phyloP scores from a whole-genome alignment of 2,113 vertebrate species.

The Nyctereutes procyonoides region DNA sequence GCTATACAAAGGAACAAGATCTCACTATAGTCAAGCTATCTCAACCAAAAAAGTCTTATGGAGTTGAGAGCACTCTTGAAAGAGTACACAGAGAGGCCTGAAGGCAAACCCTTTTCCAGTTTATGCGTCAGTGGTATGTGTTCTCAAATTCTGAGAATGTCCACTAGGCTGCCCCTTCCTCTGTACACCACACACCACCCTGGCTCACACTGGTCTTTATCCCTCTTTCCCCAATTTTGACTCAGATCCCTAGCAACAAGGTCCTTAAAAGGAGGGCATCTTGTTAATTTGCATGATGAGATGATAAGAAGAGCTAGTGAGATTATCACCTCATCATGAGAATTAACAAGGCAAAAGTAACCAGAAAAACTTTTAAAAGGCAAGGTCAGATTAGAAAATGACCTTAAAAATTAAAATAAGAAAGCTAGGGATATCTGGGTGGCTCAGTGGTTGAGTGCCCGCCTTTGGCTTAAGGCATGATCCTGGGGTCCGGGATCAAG shows the following conservation, averaged over 20 bases:
- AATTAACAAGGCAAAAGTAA: constrained; percentile 9
- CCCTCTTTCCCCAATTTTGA: not conserved
- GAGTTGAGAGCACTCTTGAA: not conserved
- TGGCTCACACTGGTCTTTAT: not conserved
- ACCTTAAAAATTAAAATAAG: constrained; percentile 42
- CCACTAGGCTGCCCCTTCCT: not conserved
- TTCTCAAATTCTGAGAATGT: not conserved
- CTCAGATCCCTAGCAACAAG: not conserved
- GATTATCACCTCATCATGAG: not conserved
- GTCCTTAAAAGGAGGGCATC: not conserved
- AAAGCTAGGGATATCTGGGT: not conserved
- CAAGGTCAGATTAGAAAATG: not conserved
- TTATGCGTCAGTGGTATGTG: not conserved
- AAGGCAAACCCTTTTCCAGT: not conserved
- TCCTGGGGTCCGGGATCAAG: no score
- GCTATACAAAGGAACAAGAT: not conserved
- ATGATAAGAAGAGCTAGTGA: not conserved
- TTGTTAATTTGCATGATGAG: not conserved
- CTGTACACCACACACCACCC: rapidly evolving
- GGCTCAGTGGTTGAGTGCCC: no score
- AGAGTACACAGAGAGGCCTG: not conserved
- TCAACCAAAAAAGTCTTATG: not conserved
- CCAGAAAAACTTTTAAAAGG: not conserved
- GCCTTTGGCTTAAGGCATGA: no score
- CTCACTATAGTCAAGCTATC: not conserved